phyloP scores from a whole-genome alignment of 2,888 invertebrate genomes.

The Corbicula japonica region DNA sequence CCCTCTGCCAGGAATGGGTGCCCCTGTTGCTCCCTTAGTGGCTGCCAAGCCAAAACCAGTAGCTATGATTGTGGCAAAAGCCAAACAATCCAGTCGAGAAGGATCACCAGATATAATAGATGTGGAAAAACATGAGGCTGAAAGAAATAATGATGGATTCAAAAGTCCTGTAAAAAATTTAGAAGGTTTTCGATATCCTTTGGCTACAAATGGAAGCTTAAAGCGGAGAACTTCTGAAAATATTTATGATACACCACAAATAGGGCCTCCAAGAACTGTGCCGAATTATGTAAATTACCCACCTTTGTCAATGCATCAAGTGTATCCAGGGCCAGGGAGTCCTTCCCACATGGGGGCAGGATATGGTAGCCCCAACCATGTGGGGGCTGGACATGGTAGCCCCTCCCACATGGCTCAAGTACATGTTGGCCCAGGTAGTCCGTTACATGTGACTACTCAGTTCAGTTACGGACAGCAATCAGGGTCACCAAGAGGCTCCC shows the following conservation, averaged over 20 bases:
- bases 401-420: too few species aligned
- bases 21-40: conserved; percentile 93
- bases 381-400: too few species aligned
- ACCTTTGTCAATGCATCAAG: conserved; percentile 65
- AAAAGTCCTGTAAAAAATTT: conserved; percentile 69
- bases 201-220: conserved; percentile 64
- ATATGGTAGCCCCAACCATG: too few species aligned
- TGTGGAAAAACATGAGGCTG: conserved; percentile 77
- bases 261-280: conserved; percentile 65
- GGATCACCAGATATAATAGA: conserved; percentile 79
- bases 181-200: conserved; percentile 64
- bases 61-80: conserved; percentile 81
- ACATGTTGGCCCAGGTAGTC: conserved; percentile 15
- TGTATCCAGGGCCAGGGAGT: conserved; percentile 43
- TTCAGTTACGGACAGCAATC: conserved; percentile 65
- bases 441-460: conserved; percentile 70
- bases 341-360: too few species aligned
- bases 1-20: conserved; percentile 51
- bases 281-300: conserved; percentile 67
- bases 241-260: conserved; percentile 79
- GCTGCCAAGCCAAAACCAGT: conserved; percentile 90
- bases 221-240: conserved; percentile 72
- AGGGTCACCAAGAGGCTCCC: conserved; percentile 68
- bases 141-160: conserved; percentile 74
- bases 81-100: conserved; percentile 80